Conservation (phyloP, 1,140 invertebrate species). For the Papilio glaucus region DNA sequence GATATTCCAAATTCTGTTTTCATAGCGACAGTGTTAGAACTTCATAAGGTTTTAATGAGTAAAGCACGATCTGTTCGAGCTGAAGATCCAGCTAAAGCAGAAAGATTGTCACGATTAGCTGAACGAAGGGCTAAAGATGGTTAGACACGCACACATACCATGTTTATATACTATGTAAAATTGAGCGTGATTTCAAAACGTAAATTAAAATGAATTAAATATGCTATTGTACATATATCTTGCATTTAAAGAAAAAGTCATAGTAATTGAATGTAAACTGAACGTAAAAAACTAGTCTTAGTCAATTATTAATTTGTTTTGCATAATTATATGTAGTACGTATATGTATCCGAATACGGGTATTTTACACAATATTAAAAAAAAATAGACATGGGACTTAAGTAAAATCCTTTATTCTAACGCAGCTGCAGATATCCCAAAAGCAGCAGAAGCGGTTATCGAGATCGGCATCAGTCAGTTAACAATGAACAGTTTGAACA, state of each 20-base stretch:
- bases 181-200: too few relatives aligned
- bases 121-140: slow-evolving; percentile 82
- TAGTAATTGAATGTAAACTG: too few relatives aligned
- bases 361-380: too few relatives aligned
- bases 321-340: too few relatives aligned
- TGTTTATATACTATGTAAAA: too few relatives aligned
- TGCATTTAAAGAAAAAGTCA: too few relatives aligned
- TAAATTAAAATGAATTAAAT: too few relatives aligned
- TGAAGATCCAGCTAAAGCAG: slow-evolving; percentile 70
- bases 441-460: slow-evolving; percentile 78
- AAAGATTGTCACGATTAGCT: slow-evolving; percentile 78
- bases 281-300: too few relatives aligned
- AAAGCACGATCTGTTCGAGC: slow-evolving; percentile 63
- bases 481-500: slow-evolving; percentile 72
- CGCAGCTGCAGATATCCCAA: slow-evolving; percentile 68
- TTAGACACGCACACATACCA: slow-evolving; percentile 44
- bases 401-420: neutral
- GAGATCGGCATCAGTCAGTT: slow-evolving; percentile 82
- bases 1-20: slow-evolving; percentile 71
- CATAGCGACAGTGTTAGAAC: slow-evolving; percentile 74
- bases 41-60: slow-evolving; percentile 77
- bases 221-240: too few relatives aligned
- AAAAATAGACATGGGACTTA: neutral
- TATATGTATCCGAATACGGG: too few relatives aligned
- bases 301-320: too few relatives aligned